These are phyloP conservation scores for Phenganax subtilis DNA, from an alignment of 92 coral and sea anemone genomes.

Conservation along the genomic window DNA sequence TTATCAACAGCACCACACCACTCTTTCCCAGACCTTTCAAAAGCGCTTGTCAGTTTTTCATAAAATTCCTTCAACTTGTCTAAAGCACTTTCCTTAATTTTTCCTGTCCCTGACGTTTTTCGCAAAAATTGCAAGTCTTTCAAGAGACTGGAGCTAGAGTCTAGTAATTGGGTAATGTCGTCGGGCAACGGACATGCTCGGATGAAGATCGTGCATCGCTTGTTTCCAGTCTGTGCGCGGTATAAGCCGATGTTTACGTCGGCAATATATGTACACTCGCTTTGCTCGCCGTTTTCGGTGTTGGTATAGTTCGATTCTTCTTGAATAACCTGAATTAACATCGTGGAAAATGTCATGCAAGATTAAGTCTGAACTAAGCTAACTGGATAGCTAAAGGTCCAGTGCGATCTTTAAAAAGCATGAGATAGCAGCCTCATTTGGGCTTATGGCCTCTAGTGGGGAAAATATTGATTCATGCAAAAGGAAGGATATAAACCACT, in stretches of 20 bases:
- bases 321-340: neutral
- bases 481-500: too few relatives aligned
- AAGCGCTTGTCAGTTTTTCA: slow-evolving; percentile 57
- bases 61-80: slow-evolving; percentile 64
- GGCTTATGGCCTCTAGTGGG: too few relatives aligned
- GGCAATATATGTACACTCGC: slow-evolving; percentile 35
- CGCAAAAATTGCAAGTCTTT: slow-evolving; percentile 60
- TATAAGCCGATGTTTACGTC: slow-evolving; percentile 42
- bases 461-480: too few relatives aligned
- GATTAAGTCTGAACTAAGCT: neutral
- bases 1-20: slow-evolving; percentile 77
- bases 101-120: slow-evolving; percentile 21
- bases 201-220: slow-evolving; percentile 63
- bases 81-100: slow-evolving; percentile 54
- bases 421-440: too few relatives aligned
- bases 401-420: neutral
- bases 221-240: slow-evolving; percentile 79
- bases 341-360: neutral
- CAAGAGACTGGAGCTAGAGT: slow-evolving; percentile 59
- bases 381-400: neutral
- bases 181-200: slow-evolving; percentile 77
- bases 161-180: slow-evolving; percentile 60
- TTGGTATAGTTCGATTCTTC: slow-evolving; percentile 30
- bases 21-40: slow-evolving; percentile 64
- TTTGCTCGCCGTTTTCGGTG: slow-evolving; percentile 31